Evolutionary conservation across 2,113 vertebrate genomes (phyloP).

Genomic region (Cyprinodon tularosa): DNA sequence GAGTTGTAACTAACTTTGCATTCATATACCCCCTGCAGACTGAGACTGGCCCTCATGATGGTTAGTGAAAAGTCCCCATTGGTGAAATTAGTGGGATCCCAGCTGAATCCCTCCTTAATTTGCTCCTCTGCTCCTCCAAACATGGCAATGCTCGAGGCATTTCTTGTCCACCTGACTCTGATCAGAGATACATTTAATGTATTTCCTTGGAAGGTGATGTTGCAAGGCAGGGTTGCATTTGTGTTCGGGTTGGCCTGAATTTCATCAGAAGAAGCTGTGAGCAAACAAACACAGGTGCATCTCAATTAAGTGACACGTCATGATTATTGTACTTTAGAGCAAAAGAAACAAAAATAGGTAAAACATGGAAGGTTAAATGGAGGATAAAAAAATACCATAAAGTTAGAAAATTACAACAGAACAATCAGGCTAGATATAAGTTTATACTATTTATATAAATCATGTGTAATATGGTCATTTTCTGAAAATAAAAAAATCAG

Average conservation of each 20-base stretch:
- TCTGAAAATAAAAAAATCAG: no score
- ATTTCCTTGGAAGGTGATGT: not conserved
- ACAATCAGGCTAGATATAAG: not conserved
- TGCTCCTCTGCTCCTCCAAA: conserved; percentile 15
- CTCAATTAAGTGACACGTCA: not conserved
- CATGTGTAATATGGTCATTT: no score
- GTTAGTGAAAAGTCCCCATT: conserved; percentile 73
- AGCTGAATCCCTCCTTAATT: conserved; percentile 62
- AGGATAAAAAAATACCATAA: not conserved
- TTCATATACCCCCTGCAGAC: conserved; percentile 74
- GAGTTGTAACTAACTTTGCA: conserved; percentile 71
- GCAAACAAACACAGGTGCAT: conserved; percentile 7
- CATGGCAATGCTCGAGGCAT: conserved; percentile 58
- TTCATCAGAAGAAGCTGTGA: conserved; percentile 58
- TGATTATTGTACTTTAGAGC: not conserved
- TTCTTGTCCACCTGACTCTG: conserved; percentile 62
- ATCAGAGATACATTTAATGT: conserved; percentile 44
- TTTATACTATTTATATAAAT: not conserved
- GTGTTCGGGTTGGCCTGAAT: conserved; percentile 58
- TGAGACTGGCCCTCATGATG: conserved; percentile 53
- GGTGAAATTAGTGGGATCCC: conserved; percentile 42
- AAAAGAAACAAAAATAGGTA: not conserved
- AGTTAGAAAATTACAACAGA: not conserved
- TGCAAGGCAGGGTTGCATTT: conserved; percentile 69
- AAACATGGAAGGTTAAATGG: not conserved